A percentile compares a stretch with the other conserved stretches of the same genome.
Conservation (phyloP, 2,888 invertebrate genomes). For the Trachelus iudaicus region DNA sequence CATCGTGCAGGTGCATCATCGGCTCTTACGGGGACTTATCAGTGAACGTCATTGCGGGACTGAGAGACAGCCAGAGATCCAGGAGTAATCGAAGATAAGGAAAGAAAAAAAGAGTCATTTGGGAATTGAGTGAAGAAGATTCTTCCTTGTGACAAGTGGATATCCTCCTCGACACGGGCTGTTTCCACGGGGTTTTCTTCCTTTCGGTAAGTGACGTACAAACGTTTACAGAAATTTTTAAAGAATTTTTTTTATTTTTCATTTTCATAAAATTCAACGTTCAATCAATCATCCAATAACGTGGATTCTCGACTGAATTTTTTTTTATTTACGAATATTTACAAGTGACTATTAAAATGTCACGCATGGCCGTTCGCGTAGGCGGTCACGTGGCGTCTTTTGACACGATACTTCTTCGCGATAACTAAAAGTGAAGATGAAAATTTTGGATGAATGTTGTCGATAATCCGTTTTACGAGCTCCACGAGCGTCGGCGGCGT, state of each 20-base stretch:
- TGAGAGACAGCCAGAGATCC: too few species aligned
- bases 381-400: neutral
- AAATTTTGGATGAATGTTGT: neutral
- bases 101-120: neutral
- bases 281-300: neutral
- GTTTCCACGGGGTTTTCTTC: neutral
- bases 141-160: neutral
- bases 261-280: neutral
- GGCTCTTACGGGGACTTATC: neutral
- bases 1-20: constrained; percentile 29
- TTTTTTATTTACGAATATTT: neutral
- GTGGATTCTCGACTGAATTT: neutral
- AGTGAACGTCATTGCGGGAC: neutral
- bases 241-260: neutral
- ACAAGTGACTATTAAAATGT: neutral
- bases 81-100: too few species aligned
- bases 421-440: neutral
- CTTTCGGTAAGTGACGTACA: neutral
- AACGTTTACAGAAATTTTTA: neutral
- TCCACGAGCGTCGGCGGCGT: neutral
- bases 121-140: neutral
- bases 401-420: neutral
- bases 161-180: neutral
- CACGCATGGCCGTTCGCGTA: neutral
- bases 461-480: neutral